A percentile compares a stretch with the other conserved stretches of the same genome.
Evolutionary conservation across 2,113 vertebrate genomes (phyloP).

Genomic region (Mobula hypostoma): DNA sequence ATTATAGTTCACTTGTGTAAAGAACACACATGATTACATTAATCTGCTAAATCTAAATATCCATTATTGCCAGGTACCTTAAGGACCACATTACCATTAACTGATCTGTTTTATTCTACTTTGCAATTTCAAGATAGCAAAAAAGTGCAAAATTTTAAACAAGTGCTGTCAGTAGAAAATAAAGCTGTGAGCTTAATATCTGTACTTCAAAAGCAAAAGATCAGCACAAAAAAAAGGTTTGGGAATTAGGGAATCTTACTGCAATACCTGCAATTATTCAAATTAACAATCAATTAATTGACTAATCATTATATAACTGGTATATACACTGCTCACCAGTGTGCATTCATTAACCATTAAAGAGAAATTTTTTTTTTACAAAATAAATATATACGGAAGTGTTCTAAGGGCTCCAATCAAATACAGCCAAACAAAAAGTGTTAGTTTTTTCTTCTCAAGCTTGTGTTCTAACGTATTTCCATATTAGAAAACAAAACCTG

Average conservation of each 20-base stretch:
- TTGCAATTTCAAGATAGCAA: background rate
- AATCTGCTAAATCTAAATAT: background rate
- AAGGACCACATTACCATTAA: background rate
- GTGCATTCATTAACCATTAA: background rate
- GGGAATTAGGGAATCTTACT: slow-evolving; percentile 25
- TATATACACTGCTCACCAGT: background rate
- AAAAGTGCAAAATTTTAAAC: background rate
- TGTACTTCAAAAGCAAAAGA: background rate
- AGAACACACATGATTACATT: background rate
- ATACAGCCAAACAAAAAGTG: too few relatives aligned
- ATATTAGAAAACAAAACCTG: too few relatives aligned
- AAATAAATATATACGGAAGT: too few relatives aligned
- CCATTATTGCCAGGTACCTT: background rate
- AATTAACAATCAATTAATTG: slow-evolving; percentile 38
- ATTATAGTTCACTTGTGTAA: background rate
- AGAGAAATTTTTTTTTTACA: background rate
- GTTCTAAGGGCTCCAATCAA: background rate
- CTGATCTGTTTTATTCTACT: background rate
- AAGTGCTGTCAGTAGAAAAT: background rate
- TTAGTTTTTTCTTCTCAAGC: too few relatives aligned
- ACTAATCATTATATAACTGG: slow-evolving; percentile 24
- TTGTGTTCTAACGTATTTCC: background rate
- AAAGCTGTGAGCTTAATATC: background rate
- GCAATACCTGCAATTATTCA: slow-evolving; percentile 32
- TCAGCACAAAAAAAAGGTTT: background rate